These are phyloP conservation scores for Puffinus mauretanicus DNA, from an alignment of 2,113 vertebrate species.

Conservation along the genomic window DNA sequence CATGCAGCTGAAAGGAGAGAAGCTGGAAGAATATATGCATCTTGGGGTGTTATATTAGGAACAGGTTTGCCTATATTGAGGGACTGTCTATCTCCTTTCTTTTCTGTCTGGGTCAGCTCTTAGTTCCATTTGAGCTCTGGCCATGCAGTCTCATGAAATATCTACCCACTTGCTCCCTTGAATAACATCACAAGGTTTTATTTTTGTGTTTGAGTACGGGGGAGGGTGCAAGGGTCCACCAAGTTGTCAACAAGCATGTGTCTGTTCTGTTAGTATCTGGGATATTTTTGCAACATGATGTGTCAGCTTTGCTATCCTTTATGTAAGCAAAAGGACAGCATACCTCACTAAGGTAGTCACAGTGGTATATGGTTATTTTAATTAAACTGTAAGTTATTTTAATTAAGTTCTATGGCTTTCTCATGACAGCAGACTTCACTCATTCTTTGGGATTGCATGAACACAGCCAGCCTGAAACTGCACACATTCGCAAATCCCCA, in stretches of 20 bases:
- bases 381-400: constrained; percentile 14
- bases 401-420: background rate
- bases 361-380: background rate
- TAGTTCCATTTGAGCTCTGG: background rate
- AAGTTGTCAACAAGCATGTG: background rate
- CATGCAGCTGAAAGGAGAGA: background rate
- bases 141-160: background rate
- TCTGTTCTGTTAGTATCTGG: background rate
- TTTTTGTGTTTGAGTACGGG: background rate
- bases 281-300: background rate
- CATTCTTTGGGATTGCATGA: background rate
- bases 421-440: background rate
- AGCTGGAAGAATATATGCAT: background rate
- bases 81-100: background rate
- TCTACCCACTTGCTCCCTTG: background rate
- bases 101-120: background rate
- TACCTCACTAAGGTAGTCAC: background rate
- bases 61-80: background rate
- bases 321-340: background rate
- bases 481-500: background rate
- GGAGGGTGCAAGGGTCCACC: background rate
- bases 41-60: background rate
- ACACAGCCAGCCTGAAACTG: background rate
- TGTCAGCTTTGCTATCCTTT: background rate
- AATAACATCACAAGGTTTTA: background rate